Base-by-base conservation (phyloP, 2,888 invertebrate genomes). In the Apodemia zela region DNA sequence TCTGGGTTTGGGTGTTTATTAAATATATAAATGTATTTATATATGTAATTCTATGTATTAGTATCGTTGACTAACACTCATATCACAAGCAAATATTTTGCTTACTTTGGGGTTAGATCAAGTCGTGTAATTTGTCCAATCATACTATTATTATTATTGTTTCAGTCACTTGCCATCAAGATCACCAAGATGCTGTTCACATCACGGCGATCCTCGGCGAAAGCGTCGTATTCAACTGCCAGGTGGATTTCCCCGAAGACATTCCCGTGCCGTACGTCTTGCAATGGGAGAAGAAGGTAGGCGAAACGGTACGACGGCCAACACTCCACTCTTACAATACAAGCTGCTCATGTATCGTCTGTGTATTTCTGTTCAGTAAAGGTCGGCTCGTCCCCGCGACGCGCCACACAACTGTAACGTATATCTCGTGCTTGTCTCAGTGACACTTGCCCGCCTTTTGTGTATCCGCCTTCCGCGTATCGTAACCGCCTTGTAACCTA, bases 271-370 rank as follows among this genome's bases (percentile, higher is more conserved):
- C 98, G 93, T 98, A 98, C 94, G 98, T 98, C 93, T 96, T 98
- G 92, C 98, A 98, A 94, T 99, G 98, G 98, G 97, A 97, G 95
- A 98, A 98, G 96, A 97, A 98, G 97, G 97, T 97, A 96, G 96
- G 96, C 96, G 96, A 96, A 94, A 96, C 96, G 97, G 97, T 97
- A 97, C 95, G 97, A 95, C 95, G 94, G 85, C 80, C 87, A 83
- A 89, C 89, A 87, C 89, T 88, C 89, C 89, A 89, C 89, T 89
- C 87, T 90, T 89, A 89, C 89, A 86, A 86, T 89, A 89, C 90
- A 87, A 85, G 88, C 89, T 90, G 89, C 91, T 89, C 90, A 89
- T 87, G 84, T 85, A 84, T 88, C 87, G 87, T 90, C 89, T 89
- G 83, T 86, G 35, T 59, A 42, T 59, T 42, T 63, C 88, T 92